A percentile compares a stretch with the other conserved stretches of the same genome.
phyloP scores from a whole-genome alignment of 2,888 invertebrate species.

The Fabriciana adippe region DNA sequence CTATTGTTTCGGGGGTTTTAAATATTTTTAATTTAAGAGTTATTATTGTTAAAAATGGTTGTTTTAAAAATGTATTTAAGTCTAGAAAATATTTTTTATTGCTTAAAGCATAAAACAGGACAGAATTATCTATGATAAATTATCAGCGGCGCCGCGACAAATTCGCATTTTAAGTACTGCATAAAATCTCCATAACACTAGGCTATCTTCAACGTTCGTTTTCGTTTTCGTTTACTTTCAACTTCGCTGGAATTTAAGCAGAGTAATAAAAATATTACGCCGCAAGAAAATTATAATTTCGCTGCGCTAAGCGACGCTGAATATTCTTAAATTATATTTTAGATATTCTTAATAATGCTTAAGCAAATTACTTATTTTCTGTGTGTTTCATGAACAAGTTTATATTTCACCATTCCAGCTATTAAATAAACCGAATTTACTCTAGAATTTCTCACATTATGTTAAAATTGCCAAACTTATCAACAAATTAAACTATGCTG shows the following conservation, averaged over 20 bases:
- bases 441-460: no score
- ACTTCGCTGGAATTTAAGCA: conserved; percentile 38
- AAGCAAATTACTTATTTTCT: no score
- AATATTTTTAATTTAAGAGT: no score
- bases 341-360: conserved; percentile 17
- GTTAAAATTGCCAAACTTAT: no score
- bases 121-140: background rate
- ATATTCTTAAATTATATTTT: conserved; percentile 31
- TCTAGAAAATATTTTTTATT: background rate
- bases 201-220: conserved; percentile 27
- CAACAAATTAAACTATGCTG: no score
- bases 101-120: background rate
- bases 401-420: no score
- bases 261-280: conserved; percentile 40
- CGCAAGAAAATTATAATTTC: conserved; percentile 39
- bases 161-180: conserved; percentile 22
- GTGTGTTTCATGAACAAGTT: no score
- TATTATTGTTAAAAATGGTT: no score
- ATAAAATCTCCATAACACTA: conserved; percentile 27
- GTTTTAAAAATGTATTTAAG: no score
- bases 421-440: no score
- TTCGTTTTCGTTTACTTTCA: conserved; percentile 37
- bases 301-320: conserved; percentile 34
- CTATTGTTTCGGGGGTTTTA: no score
- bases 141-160: conserved; percentile 12